Evolutionary conservation across 1,140 invertebrate genomes (phyloP).

Genomic region (Habropoda laboriosa): DNA sequence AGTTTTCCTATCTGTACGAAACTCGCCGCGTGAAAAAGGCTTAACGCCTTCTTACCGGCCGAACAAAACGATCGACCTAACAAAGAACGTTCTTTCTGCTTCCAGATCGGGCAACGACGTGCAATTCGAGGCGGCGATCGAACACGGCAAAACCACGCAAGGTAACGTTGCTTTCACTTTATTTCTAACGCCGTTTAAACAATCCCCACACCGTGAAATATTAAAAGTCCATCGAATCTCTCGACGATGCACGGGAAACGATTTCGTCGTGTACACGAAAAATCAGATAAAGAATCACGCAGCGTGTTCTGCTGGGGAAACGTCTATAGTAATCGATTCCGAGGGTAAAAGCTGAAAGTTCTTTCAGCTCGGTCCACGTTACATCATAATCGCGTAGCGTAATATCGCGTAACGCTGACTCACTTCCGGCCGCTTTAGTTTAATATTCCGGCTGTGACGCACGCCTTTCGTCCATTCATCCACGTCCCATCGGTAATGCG

Average conservation of each 20-base stretch:
- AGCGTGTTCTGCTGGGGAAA: not conserved
- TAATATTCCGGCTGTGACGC: conserved; percentile 31
- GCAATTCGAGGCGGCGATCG: not conserved
- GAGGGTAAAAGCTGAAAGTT: not conserved
- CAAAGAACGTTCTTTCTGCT: not conserved
- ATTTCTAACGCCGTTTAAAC: not conserved
- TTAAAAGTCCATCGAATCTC: not conserved
- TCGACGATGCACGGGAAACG: not conserved
- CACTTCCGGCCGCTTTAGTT: conserved; percentile 24
- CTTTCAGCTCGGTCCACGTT: not conserved
- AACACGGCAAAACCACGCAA: conserved; percentile 25
- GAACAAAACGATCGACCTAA: not conserved
- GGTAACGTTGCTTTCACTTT: conserved; percentile 48
- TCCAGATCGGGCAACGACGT: conserved; percentile 19
- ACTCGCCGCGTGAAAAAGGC: not conserved
- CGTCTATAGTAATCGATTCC: no score
- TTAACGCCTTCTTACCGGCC: not conserved
- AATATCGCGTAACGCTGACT: conserved; percentile 35
- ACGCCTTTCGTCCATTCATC: conserved; percentile 32
- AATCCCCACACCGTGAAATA: not conserved
- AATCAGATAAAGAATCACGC: not conserved
- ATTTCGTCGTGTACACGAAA: no score
- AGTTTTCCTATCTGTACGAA: not conserved
- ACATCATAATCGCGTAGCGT: conserved; percentile 34
- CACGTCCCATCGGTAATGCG: not conserved